Evolutionary conservation across 1,140 invertebrate genomes (phyloP).

Genomic region (Drosophila nasuta): DNA sequence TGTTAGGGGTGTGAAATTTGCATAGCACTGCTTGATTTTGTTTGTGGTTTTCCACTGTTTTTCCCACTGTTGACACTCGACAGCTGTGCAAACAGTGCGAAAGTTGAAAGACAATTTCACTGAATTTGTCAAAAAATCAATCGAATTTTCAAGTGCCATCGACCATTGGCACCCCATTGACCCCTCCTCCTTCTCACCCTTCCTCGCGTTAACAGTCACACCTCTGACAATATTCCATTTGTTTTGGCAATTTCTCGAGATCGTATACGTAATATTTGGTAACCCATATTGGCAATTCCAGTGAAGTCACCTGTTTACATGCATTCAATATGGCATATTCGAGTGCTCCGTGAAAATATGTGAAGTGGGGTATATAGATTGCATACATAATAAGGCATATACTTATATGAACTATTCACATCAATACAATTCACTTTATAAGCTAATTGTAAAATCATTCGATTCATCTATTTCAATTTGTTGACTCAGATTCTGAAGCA

Average conservation of each 20-base stretch:
- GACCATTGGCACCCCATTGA: background rate
- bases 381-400: too few relatives aligned
- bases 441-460: too few relatives aligned
- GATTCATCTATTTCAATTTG: too few relatives aligned
- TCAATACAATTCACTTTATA: too few relatives aligned
- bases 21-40: slow-evolving; percentile 49
- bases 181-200: background rate
- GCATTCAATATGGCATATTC: slow-evolving; percentile 3
- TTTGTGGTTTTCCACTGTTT: slow-evolving; percentile 29
- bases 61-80: slow-evolving; percentile 36
- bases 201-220: slow-evolving; percentile 17
- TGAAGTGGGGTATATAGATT: background rate
- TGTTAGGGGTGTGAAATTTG: slow-evolving; percentile 28
- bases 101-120: slow-evolving; percentile 27
- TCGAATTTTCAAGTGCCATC: slow-evolving; percentile 26
- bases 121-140: slow-evolving; percentile 40
- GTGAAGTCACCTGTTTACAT: slow-evolving; percentile 30
- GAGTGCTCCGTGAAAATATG: background rate
- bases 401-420: too few relatives aligned
- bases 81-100: slow-evolving; percentile 39
- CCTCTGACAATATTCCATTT: slow-evolving; percentile 31
- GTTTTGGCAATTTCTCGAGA: slow-evolving; percentile 30
- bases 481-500: background rate
- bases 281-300: slow-evolving; percentile 7
- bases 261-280: slow-evolving; percentile 8